Evolutionary conservation across 2,113 vertebrate genomes (phyloP).

Genomic region (Nanger granti): DNA sequence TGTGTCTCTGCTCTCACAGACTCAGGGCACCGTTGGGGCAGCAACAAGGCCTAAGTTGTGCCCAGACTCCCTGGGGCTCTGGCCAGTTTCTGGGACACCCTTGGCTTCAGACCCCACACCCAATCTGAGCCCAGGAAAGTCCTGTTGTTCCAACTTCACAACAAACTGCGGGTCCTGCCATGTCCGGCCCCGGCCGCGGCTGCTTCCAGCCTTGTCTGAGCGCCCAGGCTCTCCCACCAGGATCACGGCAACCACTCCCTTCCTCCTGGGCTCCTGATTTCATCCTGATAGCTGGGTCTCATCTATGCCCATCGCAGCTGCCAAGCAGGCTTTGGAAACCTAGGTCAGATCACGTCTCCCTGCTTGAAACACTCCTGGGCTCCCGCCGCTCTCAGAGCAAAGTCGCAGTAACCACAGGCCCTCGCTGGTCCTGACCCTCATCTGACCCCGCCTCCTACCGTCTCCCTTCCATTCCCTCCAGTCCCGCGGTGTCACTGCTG

Average conservation of each 20-base stretch:
- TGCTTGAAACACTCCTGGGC: neutral
- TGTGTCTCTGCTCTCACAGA: neutral
- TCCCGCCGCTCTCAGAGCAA: neutral
- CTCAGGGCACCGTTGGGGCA: neutral
- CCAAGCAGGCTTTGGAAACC: neutral
- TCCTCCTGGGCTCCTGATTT: neutral
- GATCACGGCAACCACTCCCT: neutral
- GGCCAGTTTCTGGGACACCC: neutral
- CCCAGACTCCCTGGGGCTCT: neutral
- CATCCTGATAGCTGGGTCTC: neutral
- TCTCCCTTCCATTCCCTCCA: neutral
- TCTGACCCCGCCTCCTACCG: neutral
- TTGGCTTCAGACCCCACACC: neutral
- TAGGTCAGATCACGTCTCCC: neutral
- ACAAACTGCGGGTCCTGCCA: neutral
- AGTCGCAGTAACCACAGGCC: neutral
- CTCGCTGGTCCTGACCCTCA: neutral
- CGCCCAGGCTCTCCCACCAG: too few relatives aligned
- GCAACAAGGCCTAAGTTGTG: neutral
- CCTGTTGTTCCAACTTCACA: neutral
- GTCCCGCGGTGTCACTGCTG: too few relatives aligned
- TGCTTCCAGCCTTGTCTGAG: neutral
- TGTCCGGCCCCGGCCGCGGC: accelerated
- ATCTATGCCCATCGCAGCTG: neutral
- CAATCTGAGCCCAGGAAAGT: neutral